Evolutionary conservation across 2,888 invertebrate genomes (phyloP).

Genomic region (Colostygia pectinataria): DNA sequence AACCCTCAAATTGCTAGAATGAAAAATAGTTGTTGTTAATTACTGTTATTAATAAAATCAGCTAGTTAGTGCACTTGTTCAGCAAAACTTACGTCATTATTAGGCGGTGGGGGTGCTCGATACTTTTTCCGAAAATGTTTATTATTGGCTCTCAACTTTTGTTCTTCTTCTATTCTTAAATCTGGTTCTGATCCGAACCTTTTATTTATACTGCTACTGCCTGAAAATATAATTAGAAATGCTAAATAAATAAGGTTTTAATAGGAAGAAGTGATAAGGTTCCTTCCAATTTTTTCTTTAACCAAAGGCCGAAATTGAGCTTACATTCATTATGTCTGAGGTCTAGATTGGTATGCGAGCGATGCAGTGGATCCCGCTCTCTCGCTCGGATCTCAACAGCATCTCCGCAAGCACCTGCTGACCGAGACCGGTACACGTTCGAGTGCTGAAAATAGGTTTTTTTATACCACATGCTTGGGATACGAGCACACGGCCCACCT

Average conservation of each 20-base stretch:
- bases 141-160: constrained; percentile 60
- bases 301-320: constrained; percentile 26
- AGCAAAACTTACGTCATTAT: constrained; percentile 61
- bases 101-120: constrained; percentile 87
- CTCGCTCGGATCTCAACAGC: constrained; percentile 54
- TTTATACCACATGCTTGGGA: no score
- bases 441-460: constrained; percentile 58
- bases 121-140: constrained; percentile 89
- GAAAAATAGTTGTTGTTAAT: background rate
- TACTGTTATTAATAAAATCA: background rate
- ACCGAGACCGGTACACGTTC: constrained; percentile 72
- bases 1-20: constrained; percentile 73
- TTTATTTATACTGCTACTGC: constrained; percentile 68
- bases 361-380: constrained; percentile 73
- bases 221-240: constrained; percentile 49
- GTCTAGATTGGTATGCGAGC: constrained; percentile 76
- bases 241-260: background rate
- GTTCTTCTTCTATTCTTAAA: constrained; percentile 76
- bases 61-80: background rate
- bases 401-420: constrained; percentile 62
- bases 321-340: constrained; percentile 67
- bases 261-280: no score
- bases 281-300: no score
- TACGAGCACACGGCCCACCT: no score
- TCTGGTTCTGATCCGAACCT: constrained; percentile 90